A percentile compares a stretch with the other conserved stretches of the same genome.
Evolutionary conservation across 2,888 invertebrate species (phyloP).

Genomic region (Trachelus stipa): DNA sequence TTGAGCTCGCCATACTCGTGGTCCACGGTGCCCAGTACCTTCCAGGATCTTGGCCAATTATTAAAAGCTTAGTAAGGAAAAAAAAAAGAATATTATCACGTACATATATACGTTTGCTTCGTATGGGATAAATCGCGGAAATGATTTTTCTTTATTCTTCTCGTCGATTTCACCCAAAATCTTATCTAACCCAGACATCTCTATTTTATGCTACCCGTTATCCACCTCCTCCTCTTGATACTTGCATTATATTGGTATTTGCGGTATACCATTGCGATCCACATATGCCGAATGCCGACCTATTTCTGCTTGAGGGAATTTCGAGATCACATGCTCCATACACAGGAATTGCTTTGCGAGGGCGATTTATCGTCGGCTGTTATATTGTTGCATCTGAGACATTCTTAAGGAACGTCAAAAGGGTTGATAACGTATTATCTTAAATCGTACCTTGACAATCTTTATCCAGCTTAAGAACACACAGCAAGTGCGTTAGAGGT

Average conservation of each 20-base stretch:
- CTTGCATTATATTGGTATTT: conserved; percentile 31
- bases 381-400: background rate
- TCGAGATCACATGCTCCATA: background rate
- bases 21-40: background rate
- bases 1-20: background rate
- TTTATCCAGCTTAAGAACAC: background rate
- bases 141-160: background rate
- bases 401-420: background rate
- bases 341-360: background rate
- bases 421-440: background rate
- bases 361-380: background rate
- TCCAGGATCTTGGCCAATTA: background rate
- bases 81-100: background rate
- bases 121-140: conserved; percentile 12
- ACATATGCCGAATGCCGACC: conserved; percentile 16
- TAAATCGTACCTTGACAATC: background rate
- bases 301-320: conserved; percentile 19
- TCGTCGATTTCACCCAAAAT: conserved; percentile 16
- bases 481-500: background rate
- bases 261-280: background rate
- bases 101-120: conserved; percentile 1
- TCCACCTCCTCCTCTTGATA: conserved; percentile 25
- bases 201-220: conserved; percentile 32
- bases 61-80: background rate
- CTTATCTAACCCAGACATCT: conserved; percentile 38